Evolutionary conservation across 2,888 invertebrate genomes (phyloP).

Genomic region (Beris morrisii): DNA sequence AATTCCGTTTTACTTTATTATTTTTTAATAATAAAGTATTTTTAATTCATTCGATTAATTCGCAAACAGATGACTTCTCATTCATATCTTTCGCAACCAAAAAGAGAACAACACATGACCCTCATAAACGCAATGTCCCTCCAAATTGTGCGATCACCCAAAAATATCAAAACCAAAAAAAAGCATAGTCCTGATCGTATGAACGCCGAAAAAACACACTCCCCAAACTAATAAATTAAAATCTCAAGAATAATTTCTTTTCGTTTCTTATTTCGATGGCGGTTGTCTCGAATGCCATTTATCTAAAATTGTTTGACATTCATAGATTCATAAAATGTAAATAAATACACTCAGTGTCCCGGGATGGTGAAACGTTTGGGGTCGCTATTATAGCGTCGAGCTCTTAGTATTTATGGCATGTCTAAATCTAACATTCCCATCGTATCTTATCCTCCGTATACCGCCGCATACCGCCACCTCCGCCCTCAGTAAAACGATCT

Average conservation of each 20-base stretch:
- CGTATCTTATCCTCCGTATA: conserved; percentile 33
- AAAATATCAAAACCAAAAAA: too few species aligned
- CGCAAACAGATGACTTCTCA: too few species aligned
- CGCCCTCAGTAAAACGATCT: too few species aligned
- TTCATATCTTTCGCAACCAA: too few species aligned
- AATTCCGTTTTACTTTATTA: too few species aligned
- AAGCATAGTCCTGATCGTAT: too few species aligned
- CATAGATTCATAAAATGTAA: conserved; percentile 40
- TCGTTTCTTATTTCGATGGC: conserved; percentile 16
- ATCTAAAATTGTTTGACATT: conserved; percentile 41
- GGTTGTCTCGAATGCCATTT: conserved; percentile 33
- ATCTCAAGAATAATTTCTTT: conserved; percentile 24
- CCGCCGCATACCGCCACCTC: not conserved
- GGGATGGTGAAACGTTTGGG: conserved; percentile 23
- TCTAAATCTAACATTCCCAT: conserved; percentile 38
- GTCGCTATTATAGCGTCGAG: conserved; percentile 30
- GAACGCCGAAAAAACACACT: conserved; percentile 4
- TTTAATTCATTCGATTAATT: too few species aligned
- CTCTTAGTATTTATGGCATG: conserved; percentile 34
- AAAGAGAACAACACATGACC: too few species aligned
- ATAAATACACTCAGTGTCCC: conserved; percentile 29
- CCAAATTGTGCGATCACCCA: too few species aligned
- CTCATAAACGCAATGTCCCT: too few species aligned
- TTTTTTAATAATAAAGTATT: too few species aligned
- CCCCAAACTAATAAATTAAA: conserved; percentile 36